phyloP scores from a whole-genome alignment of 1,140 invertebrate genomes.

The Microplitis demolitor region DNA sequence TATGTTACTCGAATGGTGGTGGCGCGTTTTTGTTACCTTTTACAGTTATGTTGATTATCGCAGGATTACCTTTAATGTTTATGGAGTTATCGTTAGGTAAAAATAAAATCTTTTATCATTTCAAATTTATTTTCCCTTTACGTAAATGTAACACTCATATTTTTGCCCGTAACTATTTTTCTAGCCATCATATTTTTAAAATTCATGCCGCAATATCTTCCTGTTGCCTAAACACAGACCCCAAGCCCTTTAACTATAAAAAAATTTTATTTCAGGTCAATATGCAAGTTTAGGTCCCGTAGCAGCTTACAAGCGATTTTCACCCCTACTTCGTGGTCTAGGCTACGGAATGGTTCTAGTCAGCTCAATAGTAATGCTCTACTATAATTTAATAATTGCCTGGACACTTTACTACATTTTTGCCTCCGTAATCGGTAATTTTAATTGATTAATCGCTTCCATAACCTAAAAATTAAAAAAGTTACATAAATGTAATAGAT shows the following conservation, averaged over 20 bases:
- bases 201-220: no score
- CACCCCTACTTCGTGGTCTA: conserved; percentile 72
- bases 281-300: conserved; percentile 76
- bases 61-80: conserved; percentile 85
- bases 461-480: conserved; percentile 29
- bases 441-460: conserved; percentile 1
- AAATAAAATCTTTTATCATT: no score
- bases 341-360: conserved; percentile 85
- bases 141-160: no score
- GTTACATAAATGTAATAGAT: no score
- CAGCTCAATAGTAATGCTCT: conserved; percentile 80
- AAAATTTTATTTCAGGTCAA: conserved; percentile 59
- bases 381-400: conserved; percentile 85
- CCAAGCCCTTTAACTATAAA: no score
- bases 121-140: no score
- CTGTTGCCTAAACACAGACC: no score
- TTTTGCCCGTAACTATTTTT: no score
- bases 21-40: conserved; percentile 85
- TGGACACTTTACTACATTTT: conserved; percentile 86
- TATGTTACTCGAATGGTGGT: conserved; percentile 81
- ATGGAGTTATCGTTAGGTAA: conserved; percentile 79
- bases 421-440: conserved; percentile 70
- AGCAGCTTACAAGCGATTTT: conserved; percentile 73
- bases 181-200: no score
- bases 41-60: conserved; percentile 82